A percentile compares a stretch with the other conserved stretches of the same genome.
Conservation (phyloP, 2,888 invertebrate species). For the Abrostola tripartita region DNA sequence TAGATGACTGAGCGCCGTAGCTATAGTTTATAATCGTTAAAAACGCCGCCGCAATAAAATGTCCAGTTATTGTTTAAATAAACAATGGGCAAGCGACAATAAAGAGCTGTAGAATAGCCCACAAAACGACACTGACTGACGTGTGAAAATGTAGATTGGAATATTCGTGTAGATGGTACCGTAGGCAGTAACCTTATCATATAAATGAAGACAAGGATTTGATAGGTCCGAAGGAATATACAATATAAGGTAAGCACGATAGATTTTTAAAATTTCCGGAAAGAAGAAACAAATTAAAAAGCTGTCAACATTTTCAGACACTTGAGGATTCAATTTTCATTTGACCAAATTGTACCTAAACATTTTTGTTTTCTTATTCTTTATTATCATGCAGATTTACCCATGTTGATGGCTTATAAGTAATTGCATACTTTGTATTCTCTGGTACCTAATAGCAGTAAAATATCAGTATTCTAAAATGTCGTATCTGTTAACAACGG, state of each 20-base stretch:
- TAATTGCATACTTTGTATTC: not conserved
- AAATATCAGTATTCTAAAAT: not conserved
- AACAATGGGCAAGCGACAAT: slow-evolving; percentile 81
- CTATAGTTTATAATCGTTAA: slow-evolving; percentile 81
- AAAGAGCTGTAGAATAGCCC: slow-evolving; percentile 78
- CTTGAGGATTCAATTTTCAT: no score
- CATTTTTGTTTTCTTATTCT: no score
- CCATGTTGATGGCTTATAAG: no score
- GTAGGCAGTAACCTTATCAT: slow-evolving; percentile 35
- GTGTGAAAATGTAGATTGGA: slow-evolving; percentile 76
- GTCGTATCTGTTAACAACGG: slow-evolving; percentile 43
- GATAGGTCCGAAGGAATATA: no score
- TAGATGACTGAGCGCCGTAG: slow-evolving; percentile 62
- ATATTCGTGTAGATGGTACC: slow-evolving; percentile 38
- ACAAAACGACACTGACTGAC: slow-evolving; percentile 75
- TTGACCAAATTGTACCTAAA: no score
- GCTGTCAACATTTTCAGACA: no score
- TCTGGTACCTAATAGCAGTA: not conserved
- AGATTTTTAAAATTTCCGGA: no score
- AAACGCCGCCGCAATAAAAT: slow-evolving; percentile 80
- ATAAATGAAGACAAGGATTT: no score
- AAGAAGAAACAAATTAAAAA: no score
- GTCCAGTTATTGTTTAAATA: slow-evolving; percentile 85
- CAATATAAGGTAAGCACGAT: no score
- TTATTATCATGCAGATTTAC: no score